phyloP scores from a whole-genome alignment of 1,140 invertebrate species.

The Pollicipes pollicipes region DNA sequence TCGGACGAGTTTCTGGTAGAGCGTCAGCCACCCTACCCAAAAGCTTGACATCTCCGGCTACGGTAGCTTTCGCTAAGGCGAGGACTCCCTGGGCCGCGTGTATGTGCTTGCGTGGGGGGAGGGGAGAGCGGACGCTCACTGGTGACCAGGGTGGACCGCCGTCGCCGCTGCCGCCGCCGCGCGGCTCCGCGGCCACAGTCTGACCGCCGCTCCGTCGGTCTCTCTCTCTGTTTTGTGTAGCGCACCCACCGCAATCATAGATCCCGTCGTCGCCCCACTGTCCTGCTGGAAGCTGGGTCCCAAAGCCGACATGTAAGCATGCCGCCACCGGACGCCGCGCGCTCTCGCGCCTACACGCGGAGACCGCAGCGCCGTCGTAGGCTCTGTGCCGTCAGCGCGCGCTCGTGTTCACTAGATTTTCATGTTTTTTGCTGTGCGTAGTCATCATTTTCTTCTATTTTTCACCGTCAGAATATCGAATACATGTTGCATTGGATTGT shows the following conservation, averaged over 20 bases:
- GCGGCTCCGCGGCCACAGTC: background rate
- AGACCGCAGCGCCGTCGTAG: too few relatives aligned
- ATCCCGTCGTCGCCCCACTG: background rate
- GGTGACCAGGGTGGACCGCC: too few relatives aligned
- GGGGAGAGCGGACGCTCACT: too few relatives aligned
- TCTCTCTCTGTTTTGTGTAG: background rate
- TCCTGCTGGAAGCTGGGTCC: constrained; percentile 1
- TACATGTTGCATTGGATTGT: background rate
- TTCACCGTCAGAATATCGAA: background rate
- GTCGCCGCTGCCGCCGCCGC: too few relatives aligned
- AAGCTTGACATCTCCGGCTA: too few relatives aligned
- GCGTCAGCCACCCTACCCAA: too few relatives aligned
- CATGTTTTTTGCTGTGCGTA: background rate
- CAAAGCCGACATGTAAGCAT: constrained; percentile 1
- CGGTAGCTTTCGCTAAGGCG: too few relatives aligned
- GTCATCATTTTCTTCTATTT: background rate
- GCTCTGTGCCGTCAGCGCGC: too few relatives aligned
- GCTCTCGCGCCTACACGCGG: too few relatives aligned
- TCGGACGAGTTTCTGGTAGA: too few relatives aligned
- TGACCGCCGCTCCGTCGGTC: background rate
- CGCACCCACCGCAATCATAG: background rate
- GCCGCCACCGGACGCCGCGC: background rate
- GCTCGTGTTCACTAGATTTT: background rate
- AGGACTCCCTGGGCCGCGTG: too few relatives aligned
- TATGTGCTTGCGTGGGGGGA: too few relatives aligned